A percentile compares a stretch with the other conserved stretches of the same genome.
Conservation (phyloP, 2,797 vertebrate species). For the Pygocentrus nattereri region DNA sequence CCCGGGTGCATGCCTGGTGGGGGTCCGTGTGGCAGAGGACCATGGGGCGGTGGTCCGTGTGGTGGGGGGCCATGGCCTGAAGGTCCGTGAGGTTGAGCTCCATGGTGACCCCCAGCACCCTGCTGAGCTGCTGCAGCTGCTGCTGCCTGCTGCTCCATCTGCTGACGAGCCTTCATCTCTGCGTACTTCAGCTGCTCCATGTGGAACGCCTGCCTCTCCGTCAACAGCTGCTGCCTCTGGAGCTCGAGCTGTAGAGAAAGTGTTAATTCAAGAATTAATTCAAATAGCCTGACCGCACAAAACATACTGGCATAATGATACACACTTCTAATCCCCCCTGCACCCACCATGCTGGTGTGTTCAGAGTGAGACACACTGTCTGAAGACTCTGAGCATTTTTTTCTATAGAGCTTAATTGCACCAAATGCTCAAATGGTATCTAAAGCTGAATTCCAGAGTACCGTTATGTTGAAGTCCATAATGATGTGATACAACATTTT, state of each 20-base stretch:
- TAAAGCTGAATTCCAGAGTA: too few relatives aligned
- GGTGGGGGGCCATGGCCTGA: slow-evolving; percentile 79
- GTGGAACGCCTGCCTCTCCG: slow-evolving; percentile 97
- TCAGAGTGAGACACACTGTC: too few relatives aligned
- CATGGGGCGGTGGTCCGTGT: slow-evolving; percentile 71
- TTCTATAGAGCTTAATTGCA: too few relatives aligned
- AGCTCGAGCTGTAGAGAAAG: slow-evolving; percentile 85
- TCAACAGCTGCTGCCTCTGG: slow-evolving; percentile 96
- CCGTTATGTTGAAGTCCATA: too few relatives aligned
- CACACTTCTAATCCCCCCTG: too few relatives aligned
- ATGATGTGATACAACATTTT: too few relatives aligned
- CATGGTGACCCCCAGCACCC: slow-evolving; percentile 71
- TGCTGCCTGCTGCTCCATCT: slow-evolving; percentile 89
- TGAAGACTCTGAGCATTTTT: too few relatives aligned
- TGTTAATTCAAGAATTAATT: background rate
- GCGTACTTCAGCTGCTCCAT: slow-evolving; percentile 99
- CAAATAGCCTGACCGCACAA: background rate
- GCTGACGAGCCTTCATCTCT: slow-evolving; percentile 93
- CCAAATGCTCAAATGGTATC: too few relatives aligned
- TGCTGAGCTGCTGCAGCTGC: slow-evolving; percentile 77
- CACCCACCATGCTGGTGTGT: too few relatives aligned
- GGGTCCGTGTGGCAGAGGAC: slow-evolving; percentile 70
- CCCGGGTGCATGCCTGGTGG: slow-evolving; percentile 78
- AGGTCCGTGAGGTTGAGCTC: slow-evolving; percentile 70
- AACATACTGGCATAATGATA: too few relatives aligned